Evolutionary conservation across 2,888 invertebrate genomes (phyloP), one percentile per base, ranked within the genome.

Genomic region (Sipha maydis): DNA sequence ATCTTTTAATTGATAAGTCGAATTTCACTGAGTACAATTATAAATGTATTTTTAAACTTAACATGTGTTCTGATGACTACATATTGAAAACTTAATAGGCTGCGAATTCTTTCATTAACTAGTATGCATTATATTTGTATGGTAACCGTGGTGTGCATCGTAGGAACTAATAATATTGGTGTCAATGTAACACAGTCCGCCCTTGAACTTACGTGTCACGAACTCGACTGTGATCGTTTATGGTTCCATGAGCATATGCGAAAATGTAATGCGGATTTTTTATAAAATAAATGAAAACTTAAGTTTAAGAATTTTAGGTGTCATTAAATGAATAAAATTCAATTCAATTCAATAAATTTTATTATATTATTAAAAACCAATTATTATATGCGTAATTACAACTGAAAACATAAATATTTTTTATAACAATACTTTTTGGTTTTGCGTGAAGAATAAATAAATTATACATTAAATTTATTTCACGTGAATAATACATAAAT

Each of bases 181-280:
- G 34, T 77, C 48, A 48, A 11, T 48, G 48, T 77, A 77, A 77
- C 28, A n/a, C 48, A 17, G 38, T 1, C 28, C 48, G 48, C 7
- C 77, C 77, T 77, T 77, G 48, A 48, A 77, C 77, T 41, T n/a
- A 38, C 3, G 25, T 75, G 75, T 75, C 75, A 31, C 73, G 73
- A 21, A 28, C 71, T 28, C 31, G 19, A 11, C 56, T 56, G 9
- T 3, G 69, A 31, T 71, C 31, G 25, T 25, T 79, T 31, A 34
- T 79, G 56, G 54, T 61, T 61, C 61, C 21, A 21, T 4, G 25
- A 25, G 25, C 25, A 25, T 61, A 25, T 61, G 4, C 21, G 17
- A 56, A n/a, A n/a, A 7, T 61, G 9, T 7, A 25, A 21, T 21
- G 21, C 19, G 21, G 61, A 25, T 61, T 61, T 61, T 21, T 5